Base-by-base conservation (phyloP, 92 coral and sea anemone species). In the Phenganax marumi region DNA sequence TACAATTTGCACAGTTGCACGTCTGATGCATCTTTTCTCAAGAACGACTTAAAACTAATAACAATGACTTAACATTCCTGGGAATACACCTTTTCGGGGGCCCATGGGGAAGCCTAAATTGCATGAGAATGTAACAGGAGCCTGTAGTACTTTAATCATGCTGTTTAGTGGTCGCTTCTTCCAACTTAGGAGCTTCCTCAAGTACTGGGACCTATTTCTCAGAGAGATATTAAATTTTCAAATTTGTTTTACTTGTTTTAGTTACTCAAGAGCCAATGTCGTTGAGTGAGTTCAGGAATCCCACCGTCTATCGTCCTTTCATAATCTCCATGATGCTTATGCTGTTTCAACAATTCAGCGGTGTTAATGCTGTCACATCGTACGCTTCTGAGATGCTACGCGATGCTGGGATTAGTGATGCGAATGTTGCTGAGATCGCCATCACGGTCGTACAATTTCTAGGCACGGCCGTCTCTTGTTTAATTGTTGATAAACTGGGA, bases 271-370 rank as follows among this genome's bases (percentile, higher is more conserved):
- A 56, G 19, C 21, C 69, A 39, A 56, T 77, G 43, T 77, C 53
- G 19, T 19, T 77, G 55, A 39, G 76, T 21, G 96, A 89, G 56
- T 76, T 93, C 51, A 71, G 50, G 73, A 91, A 85, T 46, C 91
- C 94, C 11, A 68, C 84, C 3, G 80, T 95, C 21, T 83, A 83
- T 12, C 91, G 87, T 52, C 98, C 98, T 0, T 84, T 95, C 24
- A 73, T 89, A 14, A 78, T 95, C 50, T 86, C 91, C 55, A 8
- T 90, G 0, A 89, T 87, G 8, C 65, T 87, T 8, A 84, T 91
- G 93, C 53, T 92, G 68, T 87, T 95, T 83, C 98, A 95, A 85
- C 98, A 95, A 77, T 89, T 92, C 62, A 70, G 88, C 69, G 97
- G 96, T 21, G 48, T 92, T 48, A 92, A 92, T 75, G 88, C 95